Percentiles rank a stretch among this genome's conserved stretches.
Conservation (phyloP, 2,888 invertebrate species). For the Malachius bipustulatus region DNA sequence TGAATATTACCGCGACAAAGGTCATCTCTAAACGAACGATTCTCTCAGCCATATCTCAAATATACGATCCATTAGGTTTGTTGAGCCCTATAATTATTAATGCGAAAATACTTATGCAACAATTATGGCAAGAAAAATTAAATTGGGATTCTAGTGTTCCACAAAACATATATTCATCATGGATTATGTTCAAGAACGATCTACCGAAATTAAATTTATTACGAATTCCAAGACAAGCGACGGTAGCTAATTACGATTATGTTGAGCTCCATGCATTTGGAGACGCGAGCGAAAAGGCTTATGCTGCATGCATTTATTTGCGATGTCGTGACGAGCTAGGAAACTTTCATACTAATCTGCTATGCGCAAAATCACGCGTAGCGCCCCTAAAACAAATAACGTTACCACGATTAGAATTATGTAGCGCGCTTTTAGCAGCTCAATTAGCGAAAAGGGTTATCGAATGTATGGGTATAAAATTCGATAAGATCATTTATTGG, state of each 20-base stretch:
- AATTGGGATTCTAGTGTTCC: conserved; percentile 5
- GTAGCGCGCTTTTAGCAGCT: conserved; percentile 14
- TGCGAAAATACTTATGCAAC: conserved; percentile 6
- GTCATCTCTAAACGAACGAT: conserved; percentile 9
- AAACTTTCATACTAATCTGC: conserved; percentile 11
- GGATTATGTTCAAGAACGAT: neutral
- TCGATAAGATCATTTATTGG: conserved; percentile 7
- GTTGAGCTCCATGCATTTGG: neutral
- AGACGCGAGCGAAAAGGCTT: conserved; percentile 6
- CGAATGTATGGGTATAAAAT: neutral
- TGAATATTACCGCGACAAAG: neutral
- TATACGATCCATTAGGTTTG: conserved; percentile 12
- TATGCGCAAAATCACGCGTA: conserved; percentile 19
- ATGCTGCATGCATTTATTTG: conserved; percentile 7
- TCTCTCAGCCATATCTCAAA: conserved; percentile 9
- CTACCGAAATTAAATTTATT: neutral
- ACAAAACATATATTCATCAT: neutral
- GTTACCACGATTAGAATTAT: conserved; percentile 18
- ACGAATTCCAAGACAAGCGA: conserved; percentile 1
- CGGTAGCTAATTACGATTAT: neutral
- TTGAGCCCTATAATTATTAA: conserved; percentile 7
- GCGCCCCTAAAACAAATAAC: conserved; percentile 18
- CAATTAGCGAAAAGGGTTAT: neutral
- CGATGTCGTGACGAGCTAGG: too few relatives aligned
- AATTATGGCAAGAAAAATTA: conserved; percentile 5